Evolutionary conservation across 2,113 vertebrate genomes (phyloP).

Genomic region (Physeter macrocephalus): DNA sequence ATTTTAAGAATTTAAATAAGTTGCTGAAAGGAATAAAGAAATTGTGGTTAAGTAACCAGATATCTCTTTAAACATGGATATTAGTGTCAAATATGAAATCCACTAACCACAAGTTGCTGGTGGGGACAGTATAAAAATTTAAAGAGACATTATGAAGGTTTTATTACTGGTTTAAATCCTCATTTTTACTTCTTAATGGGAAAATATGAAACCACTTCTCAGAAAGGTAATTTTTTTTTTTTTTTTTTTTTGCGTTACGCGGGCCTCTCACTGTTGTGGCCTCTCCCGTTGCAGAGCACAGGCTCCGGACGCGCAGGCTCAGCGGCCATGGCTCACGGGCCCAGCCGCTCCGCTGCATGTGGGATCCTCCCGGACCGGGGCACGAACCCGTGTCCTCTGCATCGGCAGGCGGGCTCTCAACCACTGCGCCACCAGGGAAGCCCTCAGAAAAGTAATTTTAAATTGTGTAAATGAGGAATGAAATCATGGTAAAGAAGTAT

Average conservation of each 20-base stretch:
- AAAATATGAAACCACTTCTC: slow-evolving; percentile 51
- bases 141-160: slow-evolving; percentile 40
- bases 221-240: too few relatives aligned
- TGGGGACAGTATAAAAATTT: slow-evolving; percentile 13
- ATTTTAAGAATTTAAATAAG: slow-evolving; percentile 51
- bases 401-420: too few relatives aligned
- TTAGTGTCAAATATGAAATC: not conserved
- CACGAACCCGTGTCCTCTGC: too few relatives aligned
- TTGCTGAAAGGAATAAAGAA: slow-evolving; percentile 53
- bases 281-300: too few relatives aligned
- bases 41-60: slow-evolving; percentile 50
- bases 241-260: too few relatives aligned
- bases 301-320: too few relatives aligned
- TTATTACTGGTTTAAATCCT: slow-evolving; percentile 50
- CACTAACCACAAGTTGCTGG: not conserved
- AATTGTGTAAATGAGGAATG: slow-evolving; percentile 51
- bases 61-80: not conserved
- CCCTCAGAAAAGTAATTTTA: slow-evolving; percentile 58
- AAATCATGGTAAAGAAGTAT: not conserved
- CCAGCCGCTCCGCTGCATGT: too few relatives aligned
- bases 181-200: slow-evolving; percentile 37
- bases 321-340: too few relatives aligned
- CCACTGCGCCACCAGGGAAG: too few relatives aligned
- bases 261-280: too few relatives aligned
- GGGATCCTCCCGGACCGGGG: too few relatives aligned